A percentile compares a stretch with the other conserved stretches of the same genome.
Evolutionary conservation across 2,888 invertebrate species (phyloP).

Genomic region (Kryphioiulus occultus): DNA sequence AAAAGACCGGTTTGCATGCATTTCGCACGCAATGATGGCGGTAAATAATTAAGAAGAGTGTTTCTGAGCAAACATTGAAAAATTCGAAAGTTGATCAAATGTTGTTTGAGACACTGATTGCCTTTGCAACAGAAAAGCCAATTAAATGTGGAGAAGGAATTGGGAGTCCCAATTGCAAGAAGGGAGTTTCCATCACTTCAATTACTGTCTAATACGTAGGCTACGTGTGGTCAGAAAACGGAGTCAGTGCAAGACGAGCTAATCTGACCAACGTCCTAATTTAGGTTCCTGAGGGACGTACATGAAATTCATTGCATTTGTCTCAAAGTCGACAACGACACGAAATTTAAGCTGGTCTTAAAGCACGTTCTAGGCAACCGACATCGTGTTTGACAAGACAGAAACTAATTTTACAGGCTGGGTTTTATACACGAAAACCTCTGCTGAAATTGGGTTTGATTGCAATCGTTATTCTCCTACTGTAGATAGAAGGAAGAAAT

Average conservation of each 20-base stretch:
- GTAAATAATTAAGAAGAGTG: neutral
- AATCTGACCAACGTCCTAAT: constrained; percentile 25
- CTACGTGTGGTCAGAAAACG: neutral
- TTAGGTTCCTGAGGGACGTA: neutral
- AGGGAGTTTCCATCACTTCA: neutral
- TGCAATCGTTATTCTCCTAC: neutral
- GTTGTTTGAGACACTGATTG: neutral
- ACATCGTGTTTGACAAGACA: neutral
- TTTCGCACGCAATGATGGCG: neutral
- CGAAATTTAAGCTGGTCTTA: neutral
- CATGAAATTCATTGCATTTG: neutral
- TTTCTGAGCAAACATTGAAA: neutral
- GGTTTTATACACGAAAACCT: neutral
- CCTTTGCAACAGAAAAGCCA: neutral
- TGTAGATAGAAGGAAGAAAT: neutral
- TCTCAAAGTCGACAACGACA: neutral
- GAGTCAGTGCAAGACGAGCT: neutral
- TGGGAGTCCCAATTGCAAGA: neutral
- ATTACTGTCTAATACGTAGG: constrained; percentile 15
- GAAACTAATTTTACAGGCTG: neutral
- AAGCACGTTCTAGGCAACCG: neutral
- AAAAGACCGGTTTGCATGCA: neutral
- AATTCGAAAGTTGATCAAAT: neutral
- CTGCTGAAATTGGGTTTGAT: neutral
- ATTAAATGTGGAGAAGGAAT: neutral